Percentiles rank a stretch among this genome's conserved stretches.
phyloP scores from a whole-genome alignment of 2,888 invertebrate genomes.

The Steinernema carpocapsae region DNA sequence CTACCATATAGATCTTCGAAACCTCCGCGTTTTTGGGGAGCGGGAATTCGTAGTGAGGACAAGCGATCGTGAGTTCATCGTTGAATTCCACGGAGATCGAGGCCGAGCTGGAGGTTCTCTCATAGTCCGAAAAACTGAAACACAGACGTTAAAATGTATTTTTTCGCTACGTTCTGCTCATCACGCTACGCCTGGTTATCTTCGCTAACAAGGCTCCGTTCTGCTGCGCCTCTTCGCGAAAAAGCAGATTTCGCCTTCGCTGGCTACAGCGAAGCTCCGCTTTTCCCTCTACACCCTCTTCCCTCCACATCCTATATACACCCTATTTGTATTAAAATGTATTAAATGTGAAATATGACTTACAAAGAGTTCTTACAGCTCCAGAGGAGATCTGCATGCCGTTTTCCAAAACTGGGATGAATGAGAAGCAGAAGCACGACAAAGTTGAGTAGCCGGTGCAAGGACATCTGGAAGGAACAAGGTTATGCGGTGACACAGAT shows the following conservation, averaged over 20 bases:
- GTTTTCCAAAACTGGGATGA: background rate
- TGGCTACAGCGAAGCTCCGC: no score
- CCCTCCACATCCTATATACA: no score
- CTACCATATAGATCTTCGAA: constrained; percentile 22
- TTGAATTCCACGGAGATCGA: background rate
- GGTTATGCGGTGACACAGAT: background rate
- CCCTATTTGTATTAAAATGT: no score
- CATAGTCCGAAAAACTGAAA: constrained; percentile 8
- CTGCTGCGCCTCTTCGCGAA: no score
- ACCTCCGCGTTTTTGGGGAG: background rate
- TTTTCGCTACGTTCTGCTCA: no score
- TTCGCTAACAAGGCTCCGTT: no score
- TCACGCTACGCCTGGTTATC: no score
- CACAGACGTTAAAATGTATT: no score
- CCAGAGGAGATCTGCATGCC: constrained; percentile 35
- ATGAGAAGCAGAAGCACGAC: background rate
- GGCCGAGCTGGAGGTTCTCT: background rate
- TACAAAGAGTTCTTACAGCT: constrained; percentile 36
- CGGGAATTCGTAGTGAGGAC: background rate
- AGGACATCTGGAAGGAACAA: background rate
- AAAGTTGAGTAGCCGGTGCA: background rate
- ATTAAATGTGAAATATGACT: constrained; percentile 2
- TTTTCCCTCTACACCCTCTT: no score
- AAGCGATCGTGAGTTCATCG: constrained; percentile 20
- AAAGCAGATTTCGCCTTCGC: no score